Evolutionary conservation across 2,797 vertebrate species (phyloP), one percentile per base, ranked within the genome.

Genomic region (Sebastes ruberrimus): DNA sequence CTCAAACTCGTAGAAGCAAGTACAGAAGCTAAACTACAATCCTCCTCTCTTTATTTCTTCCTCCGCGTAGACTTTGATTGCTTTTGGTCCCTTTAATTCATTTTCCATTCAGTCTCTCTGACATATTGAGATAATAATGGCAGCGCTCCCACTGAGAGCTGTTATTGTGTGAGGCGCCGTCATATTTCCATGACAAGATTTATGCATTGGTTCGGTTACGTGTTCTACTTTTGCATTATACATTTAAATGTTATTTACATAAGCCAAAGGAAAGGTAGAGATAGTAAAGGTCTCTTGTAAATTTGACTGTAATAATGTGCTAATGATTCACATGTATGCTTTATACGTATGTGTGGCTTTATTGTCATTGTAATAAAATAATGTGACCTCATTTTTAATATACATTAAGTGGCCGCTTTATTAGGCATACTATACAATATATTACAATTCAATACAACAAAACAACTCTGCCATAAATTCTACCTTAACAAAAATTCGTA

Each of bases 21-120:
- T 30, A 13, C 30, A 69, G 18, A 60, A 27, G 28, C 55, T 68
- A 10, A 68, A 64, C 64, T n/a, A 46, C 14, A n/a, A 1, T 53
- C 13, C 9, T 38, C 4, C 11, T 10, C 3, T 68, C 27, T 46
- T 59, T 28, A 23, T 66, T 61, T 38, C 71, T 77, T 27, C 23
- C 55, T 64, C 27, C 28, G 18, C 3, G 0, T n/a, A 72, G 46
- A 22, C 30, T 72, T 65, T 35, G n/a, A 80, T 33, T 80, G 59
- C 57, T 74, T 78, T 86, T 28, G 2, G 25, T 60, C 27, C 56
- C 20, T 57, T 63, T 66, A 68, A 79, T 81, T 71, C 0, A 28
- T 78, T 71, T 74, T 62, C 67, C 16, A 72, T 79, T 84, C 16
- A 70, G n/a, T 70, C 38, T 73, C 27, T 68, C 28, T 60, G 74